Base-by-base conservation (phyloP, 2,888 invertebrate genomes). In the Caenorhabditis imperialis region DNA sequence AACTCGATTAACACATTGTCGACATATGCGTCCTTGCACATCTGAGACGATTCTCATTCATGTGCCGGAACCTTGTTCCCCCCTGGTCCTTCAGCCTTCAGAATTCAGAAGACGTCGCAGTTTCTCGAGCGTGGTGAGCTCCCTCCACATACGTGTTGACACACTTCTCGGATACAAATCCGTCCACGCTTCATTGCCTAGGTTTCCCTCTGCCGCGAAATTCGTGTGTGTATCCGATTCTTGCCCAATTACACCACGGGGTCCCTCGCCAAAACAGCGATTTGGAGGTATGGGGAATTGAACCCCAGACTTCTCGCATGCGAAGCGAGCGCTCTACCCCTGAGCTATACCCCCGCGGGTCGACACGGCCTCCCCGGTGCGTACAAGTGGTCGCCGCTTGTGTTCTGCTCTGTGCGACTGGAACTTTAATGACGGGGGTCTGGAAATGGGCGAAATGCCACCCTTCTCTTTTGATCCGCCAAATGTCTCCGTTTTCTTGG, bases 231-330 rank as follows among this genome's bases (percentile, higher is more conserved):
- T 47, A 70, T 70, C 69, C 69, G 69, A 70, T 70, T 70, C 45
- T 48, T 45, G 54, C 30, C 7, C 30, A 16, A 20, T 18, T 20
- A 4, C 44, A 44, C 18, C 44, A 20, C 8, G 10, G 20, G 30
- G 7, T 10, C 7, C 6, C 7, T 10, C 6, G 30, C 6, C 30
- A 30, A 30, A 30, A 30, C n/a, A n/a, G 30, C 16, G 14, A 75
- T 75, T 78, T 73, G 82, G 81, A 83, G 77, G 80, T 76, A 79
- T 78, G 81, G 81, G 81, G 82, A 76, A 80, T 83, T 78, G 82
- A 83, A 82, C 83, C 81, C 83, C 82, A 75, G 84, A 79, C 83
- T 79, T 84, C 83, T 79, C 84, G 75, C 84, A 84, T 83, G 84
- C 83, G 78, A 81, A 81, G 81, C 78, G 81, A 79, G 81, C 81